Conservation (phyloP, 1,140 invertebrate genomes). For the Leucophenga varia region DNA sequence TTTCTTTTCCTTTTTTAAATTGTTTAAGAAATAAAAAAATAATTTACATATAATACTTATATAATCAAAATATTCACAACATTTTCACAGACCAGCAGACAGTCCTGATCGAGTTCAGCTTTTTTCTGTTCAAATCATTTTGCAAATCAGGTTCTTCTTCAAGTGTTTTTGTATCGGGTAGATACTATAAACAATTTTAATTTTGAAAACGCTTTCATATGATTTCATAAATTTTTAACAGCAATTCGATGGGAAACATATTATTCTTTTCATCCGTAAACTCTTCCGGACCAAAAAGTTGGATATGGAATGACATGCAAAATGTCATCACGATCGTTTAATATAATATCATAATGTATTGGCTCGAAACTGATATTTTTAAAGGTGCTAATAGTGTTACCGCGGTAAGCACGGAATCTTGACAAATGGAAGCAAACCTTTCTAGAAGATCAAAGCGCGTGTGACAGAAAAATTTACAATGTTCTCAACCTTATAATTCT, state of each 20-base stretch:
- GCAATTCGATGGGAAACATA: constrained; percentile 77
- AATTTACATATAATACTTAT: constrained; percentile 56
- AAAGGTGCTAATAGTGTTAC: constrained; percentile 72
- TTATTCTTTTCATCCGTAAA: constrained; percentile 88
- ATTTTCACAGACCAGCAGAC: constrained; percentile 76
- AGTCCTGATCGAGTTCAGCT: constrained; percentile 64
- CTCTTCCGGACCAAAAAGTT: constrained; percentile 85
- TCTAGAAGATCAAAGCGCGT: constrained; percentile 60
- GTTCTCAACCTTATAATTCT: too few species aligned
- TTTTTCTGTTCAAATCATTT: too few species aligned
- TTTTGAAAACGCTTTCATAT: too few species aligned
- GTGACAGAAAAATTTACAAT: constrained; percentile 62
- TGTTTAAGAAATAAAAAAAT: too few species aligned
- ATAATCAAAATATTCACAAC: constrained; percentile 85
- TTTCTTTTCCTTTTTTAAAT: constrained; percentile 60
- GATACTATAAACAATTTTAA: constrained; percentile 62
- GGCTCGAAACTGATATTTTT: constrained; percentile 74
- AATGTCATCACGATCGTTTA: constrained; percentile 76
- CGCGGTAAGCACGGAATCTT: constrained; percentile 71
- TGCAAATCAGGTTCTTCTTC: constrained; percentile 79
- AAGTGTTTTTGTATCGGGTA: constrained; percentile 75
- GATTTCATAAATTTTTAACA: too few species aligned
- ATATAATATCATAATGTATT: constrained; percentile 74
- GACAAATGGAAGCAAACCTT: constrained; percentile 74
- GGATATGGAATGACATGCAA: constrained; percentile 78